Evolutionary conservation across 2,888 invertebrate genomes (phyloP), one percentile per base, ranked within the genome.

Genomic region (Diaperis boleti): DNA sequence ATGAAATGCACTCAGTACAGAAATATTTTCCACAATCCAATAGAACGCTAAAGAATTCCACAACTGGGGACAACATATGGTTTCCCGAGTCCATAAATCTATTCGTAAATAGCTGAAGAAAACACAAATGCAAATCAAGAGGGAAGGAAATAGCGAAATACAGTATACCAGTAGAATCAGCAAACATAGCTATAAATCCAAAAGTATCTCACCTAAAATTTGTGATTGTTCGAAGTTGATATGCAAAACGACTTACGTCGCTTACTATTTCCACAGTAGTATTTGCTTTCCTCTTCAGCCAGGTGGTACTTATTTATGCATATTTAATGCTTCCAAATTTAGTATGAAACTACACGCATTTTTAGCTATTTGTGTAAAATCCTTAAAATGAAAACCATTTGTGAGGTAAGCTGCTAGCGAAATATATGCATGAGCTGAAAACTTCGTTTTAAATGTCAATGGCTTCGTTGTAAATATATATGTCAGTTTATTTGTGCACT

Each of bases 371-470:
- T 26, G 26, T 5, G 6, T 26, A 1, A 8, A n/a, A 26, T 5
- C 26, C n/a, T 26, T 26, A 26, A 26, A 26, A 2, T 8, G 26
- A 26, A 5, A 5, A 6, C 26, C 26, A n/a, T 26, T 26, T 26
- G 33, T 33, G 10, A 33, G 2, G 33, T 2, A 33, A 33, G n/a
- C n/a, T 33, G 10, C 11, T 33, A 13, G 2, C 4, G 11, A 11
- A 33, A 33, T 33, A 33, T 13, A 4, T 11, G 26, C 5, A 33
- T 33, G 33, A 33, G n/a, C 13, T 13, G 33, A 11, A 26, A 5
- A 26, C 6, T 26, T 26, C 26, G n/a, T 26, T 26, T 26, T n/a
- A 26, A 26, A 33, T 33, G 33, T 33, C 33, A 33, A 33, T 33
- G 11, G 11, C 33, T 33, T 33, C 11, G 2, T 2, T 11, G 33